phyloP scores from a whole-genome alignment of 2,888 invertebrate genomes.

The Cancer borealis region DNA sequence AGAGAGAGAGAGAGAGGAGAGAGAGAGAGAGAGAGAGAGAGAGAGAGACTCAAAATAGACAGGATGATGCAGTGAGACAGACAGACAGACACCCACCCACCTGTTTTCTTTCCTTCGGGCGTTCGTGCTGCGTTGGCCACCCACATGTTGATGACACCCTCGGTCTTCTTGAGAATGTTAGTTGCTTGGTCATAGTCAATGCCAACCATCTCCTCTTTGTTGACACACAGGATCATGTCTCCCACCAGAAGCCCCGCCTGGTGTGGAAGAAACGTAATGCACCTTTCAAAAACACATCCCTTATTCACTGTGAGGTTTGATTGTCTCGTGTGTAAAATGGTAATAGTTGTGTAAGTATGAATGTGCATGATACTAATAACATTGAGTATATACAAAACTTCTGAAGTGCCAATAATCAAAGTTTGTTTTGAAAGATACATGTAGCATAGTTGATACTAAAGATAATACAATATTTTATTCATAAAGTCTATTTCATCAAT shows the following conservation, averaged over 20 bases:
- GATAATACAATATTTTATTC: too few relatives aligned
- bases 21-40: conserved; percentile 53
- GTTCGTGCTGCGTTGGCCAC: conserved; percentile 91
- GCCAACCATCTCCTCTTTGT: conserved; percentile 93
- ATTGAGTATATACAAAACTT: too few relatives aligned
- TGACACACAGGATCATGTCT: conserved; percentile 97
- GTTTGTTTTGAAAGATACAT: too few relatives aligned
- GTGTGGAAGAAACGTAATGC: background rate
- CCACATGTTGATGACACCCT: conserved; percentile 90
- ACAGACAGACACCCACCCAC: conserved; percentile 49
- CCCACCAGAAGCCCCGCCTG: conserved; percentile 97
- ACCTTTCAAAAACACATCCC: too few relatives aligned
- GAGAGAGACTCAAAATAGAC: background rate
- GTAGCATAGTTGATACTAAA: too few relatives aligned
- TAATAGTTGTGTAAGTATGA: too few relatives aligned
- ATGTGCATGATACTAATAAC: too few relatives aligned
- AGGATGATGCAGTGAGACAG: background rate
- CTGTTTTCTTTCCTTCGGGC: conserved; percentile 79
- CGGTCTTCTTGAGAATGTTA: conserved; percentile 88
- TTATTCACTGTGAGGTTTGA: too few relatives aligned
- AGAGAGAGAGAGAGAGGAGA: conserved; percentile 40
- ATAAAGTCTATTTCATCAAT: background rate
- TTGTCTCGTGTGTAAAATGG: too few relatives aligned
- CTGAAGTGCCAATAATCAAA: too few relatives aligned
- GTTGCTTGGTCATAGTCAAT: conserved; percentile 89